Base-by-base conservation (phyloP, 2,113 vertebrate genomes). In the Solenodon paradoxus region DNA sequence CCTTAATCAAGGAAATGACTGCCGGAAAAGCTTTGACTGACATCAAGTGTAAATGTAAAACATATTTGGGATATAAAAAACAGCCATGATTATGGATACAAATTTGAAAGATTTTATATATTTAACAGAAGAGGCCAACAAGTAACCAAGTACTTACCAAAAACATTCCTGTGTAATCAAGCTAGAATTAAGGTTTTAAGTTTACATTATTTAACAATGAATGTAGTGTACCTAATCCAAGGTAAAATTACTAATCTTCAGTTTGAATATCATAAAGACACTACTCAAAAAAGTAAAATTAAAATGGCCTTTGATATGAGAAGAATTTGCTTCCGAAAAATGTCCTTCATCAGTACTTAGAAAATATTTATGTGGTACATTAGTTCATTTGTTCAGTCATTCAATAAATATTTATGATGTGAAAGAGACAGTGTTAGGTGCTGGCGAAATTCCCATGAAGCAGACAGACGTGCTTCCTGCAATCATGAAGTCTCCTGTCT, bases 1-100 rank as follows among this genome's bases (percentile, higher is more conserved):
- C 24, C 42, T 86, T 93, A 96, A 95, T 79, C 92, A 96, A 94
- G 92, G 92, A 96, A 88, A 95, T n/a, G 30, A 96, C 16, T 85
- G 47, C 24, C 96, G 96, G 84, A 24, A 96, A 97, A 90, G 66
- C n/a, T 81, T 13, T 19, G 87, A 79, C 5, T 42, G 61, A 80
- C 47, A 98, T 98, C 96, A 98, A 97, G 98, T 98, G 92, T 45
- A 94, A 98, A 96, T 95, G 95, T 83, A 97, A 98, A 98, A 98
- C 94, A 97, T 90, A 97, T 90, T 88, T 92, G 64, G 96, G 32
- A 53, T 89, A 66, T 49, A 79, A 92, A 91, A 95, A 53, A 78
- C 6, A 72, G 47, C 74, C 61, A 89, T 15, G 16, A 45, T 35
- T 55, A 80, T 30, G 35, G 7, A 47, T 55, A 77, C 24, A 72